Base-by-base conservation (phyloP, 2,888 invertebrate genomes). In the Thalpophila matura region DNA sequence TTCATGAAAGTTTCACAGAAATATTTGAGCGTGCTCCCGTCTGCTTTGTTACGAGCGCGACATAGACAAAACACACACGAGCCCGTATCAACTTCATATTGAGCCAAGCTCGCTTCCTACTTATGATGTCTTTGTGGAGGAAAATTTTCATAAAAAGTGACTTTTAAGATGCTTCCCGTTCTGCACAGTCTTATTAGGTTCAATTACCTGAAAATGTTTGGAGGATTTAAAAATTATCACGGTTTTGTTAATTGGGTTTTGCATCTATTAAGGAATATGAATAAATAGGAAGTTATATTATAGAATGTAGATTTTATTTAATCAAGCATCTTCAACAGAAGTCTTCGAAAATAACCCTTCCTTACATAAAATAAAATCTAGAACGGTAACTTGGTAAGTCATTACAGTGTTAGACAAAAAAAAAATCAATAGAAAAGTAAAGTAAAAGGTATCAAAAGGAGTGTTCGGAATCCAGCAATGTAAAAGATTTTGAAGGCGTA, bases 1-100 rank as follows among this genome's bases (percentile, higher is more conserved):
- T 95, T 95, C 95, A 95, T 95, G 94, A 92, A 94, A 92, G 87
- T 92, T 92, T 90, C 90, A 89, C 90, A 91, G 92, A 93, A 93
- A 92, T 91, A 92, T 93, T 91, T 85, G 87, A 88, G 87, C 86
- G 85, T 83, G 87, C 86, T 88, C 86, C 84, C 81, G 84, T 85
- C 84, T 86, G 88, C 85, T 90, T 89, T 90, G 89, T 90, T 89
- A 89, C 86, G 86, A 84, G 82, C 74, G 79, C 81, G 80, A 80
- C 82, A 85, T 82, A 86, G 81, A 85, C 82, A 85, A 86, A 84
- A 88, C 76, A 84, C 53, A 86, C 77, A 84, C 81, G 82, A 74
- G 80, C 77, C 80, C 79, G 76, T 82, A 84, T 83, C 80, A 77
- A 76, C 72, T 83, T 81, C 73, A 82, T 85, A 86, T 85, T 81